Base-by-base conservation (phyloP, 2,113 vertebrate genomes). In the Corythornis cristatus region DNA sequence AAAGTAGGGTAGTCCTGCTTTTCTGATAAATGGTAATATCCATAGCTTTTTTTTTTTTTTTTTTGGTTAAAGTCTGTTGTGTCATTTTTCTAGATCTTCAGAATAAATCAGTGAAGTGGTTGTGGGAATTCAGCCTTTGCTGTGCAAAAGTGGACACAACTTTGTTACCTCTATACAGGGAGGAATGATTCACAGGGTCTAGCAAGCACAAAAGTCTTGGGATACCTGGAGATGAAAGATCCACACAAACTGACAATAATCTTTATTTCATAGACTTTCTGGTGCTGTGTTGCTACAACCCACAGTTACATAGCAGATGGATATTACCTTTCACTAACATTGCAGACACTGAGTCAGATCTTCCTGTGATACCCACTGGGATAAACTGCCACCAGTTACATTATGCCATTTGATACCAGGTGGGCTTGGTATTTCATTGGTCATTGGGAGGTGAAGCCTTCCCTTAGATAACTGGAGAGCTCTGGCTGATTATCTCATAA, bases 401-500 rank as follows among this genome's bases (percentile, higher is more conserved):
- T 64, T 12, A 71, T 12, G 29, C 33, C 18, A 45, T 80, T 66
- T 91, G 72, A 80, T 56, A 85, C 43, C 64, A 83, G 67, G 33
- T 73, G 77, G 71, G 46, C 46, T 92, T 58, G 62, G 17, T 22
- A 71, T 83, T 89, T 91, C 40, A 12, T 45, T 67, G 61, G 65
- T 74, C 53, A 15, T 29, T 48, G 53, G 51, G 58, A 87, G 46
- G 48, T 53, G 40, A 92, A 89, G 21, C 33, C 51, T 84, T 80
- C 15, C 19, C 51, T 64, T n/a, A 56, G 56, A 85, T 61, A 95
- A 67, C 71, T 60, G 60, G 56, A 71, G 60, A 77, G 43, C 40
- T 57, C 72, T 89, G 72, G 40, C 71, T 91, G 68, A 91, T 88
- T 88, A 60, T 77, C 85, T 80, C 64, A 53, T 80, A 61, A 89